Evolutionary conservation across 2,888 invertebrate genomes (phyloP).

Genomic region (Conistra vaccinii): DNA sequence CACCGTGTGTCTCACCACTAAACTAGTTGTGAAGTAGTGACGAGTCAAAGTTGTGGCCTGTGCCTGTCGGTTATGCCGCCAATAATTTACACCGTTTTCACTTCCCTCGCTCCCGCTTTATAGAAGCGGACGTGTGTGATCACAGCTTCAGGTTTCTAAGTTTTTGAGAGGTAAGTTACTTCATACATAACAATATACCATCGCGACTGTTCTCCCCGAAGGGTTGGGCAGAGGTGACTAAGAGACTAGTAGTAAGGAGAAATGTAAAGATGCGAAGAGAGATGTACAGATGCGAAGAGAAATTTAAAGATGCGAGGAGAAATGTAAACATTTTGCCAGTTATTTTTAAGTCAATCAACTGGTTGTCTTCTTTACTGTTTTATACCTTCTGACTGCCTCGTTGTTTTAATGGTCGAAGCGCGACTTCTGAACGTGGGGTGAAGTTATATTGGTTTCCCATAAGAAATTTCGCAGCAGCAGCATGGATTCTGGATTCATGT

Average conservation of each 20-base stretch:
- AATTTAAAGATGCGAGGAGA: no score
- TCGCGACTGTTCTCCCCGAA: neutral
- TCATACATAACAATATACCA: neutral
- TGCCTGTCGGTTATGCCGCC: conserved; percentile 69
- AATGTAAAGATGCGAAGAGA: no score
- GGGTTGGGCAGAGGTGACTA: no score
- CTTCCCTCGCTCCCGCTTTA: conserved; percentile 22
- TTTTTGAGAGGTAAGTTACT: conserved; percentile 8
- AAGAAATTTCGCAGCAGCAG: neutral
- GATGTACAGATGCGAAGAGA: no score
- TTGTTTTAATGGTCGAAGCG: neutral
- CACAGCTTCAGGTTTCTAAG: conserved; percentile 4
- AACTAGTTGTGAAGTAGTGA: conserved; percentile 68
- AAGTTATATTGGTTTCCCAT: neutral
- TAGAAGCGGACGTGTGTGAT: conserved; percentile 31
- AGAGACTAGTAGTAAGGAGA: no score
- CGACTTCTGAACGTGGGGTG: no score
- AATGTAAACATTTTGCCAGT: neutral
- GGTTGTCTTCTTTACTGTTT: neutral
- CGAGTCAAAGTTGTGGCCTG: conserved; percentile 63
- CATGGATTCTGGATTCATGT: neutral
- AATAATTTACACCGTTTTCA: conserved; percentile 70
- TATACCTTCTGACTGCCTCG: neutral
- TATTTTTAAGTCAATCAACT: neutral
- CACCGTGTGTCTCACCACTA: conserved; percentile 56